Evolutionary conservation across 2,888 invertebrate genomes (phyloP).

Genomic region (Acleris literana): DNA sequence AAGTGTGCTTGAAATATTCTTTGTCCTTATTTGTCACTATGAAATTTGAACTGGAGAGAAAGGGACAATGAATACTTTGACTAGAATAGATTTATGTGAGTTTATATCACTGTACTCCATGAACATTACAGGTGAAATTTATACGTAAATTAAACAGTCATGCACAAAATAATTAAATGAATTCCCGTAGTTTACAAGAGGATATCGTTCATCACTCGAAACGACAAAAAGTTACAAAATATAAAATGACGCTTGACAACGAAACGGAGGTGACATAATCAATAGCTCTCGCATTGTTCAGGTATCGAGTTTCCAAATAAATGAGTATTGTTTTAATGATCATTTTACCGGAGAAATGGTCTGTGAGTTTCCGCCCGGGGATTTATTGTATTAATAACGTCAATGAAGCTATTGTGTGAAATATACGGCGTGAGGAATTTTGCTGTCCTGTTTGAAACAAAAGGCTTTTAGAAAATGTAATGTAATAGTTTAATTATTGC

Average conservation of each 20-base stretch:
- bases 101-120: too few species aligned
- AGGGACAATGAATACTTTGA: too few species aligned
- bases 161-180: background rate
- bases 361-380: constrained; percentile 18
- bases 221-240: constrained; percentile 2
- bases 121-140: too few species aligned
- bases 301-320: constrained; percentile 14
- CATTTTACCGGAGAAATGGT: constrained; percentile 27
- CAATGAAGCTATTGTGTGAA: constrained; percentile 17
- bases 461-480: too few species aligned
- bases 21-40: too few species aligned
- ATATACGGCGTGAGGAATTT: constrained; percentile 17
- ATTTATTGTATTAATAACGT: constrained; percentile 35
- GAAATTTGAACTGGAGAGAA: too few species aligned
- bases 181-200: too few species aligned
- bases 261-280: constrained; percentile 21
- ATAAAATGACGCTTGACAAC: constrained; percentile 9
- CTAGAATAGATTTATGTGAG: too few species aligned
- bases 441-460: background rate
- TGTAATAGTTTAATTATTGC: too few species aligned
- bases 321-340: constrained; percentile 28
- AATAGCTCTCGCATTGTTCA: constrained; percentile 18
- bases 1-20: too few species aligned
- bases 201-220: too few species aligned
- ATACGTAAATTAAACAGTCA: too few species aligned